A percentile compares a stretch with the other conserved stretches of the same genome.
Conservation (phyloP, 1,140 invertebrate species). For the Zelostemma sp. region DNA sequence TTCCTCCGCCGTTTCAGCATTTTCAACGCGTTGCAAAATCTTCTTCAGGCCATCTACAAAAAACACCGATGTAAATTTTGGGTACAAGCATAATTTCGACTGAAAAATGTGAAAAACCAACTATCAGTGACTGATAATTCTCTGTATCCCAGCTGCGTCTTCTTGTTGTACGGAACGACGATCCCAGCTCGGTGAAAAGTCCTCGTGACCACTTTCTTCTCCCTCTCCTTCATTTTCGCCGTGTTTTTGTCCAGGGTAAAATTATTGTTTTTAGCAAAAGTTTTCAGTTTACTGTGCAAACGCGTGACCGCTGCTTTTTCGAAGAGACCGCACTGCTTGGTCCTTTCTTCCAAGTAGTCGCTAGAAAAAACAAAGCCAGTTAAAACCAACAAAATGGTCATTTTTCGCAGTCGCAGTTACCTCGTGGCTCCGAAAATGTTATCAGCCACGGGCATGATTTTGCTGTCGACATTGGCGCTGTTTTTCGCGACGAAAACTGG, state of each 20-base stretch:
- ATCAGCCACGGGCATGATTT: conserved; percentile 79
- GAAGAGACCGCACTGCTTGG: conserved; percentile 76
- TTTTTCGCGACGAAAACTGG: conserved; percentile 85
- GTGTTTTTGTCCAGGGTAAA: conserved; percentile 75
- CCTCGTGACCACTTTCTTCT: conserved; percentile 80
- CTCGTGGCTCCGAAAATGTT: conserved; percentile 89
- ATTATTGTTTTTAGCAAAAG: conserved; percentile 76
- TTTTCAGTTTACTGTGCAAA: conserved; percentile 75
- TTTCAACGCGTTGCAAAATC: conserved; percentile 77
- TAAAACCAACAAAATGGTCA: no score
- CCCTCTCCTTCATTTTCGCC: conserved; percentile 74
- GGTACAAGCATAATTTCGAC: neutral
- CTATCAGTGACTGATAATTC: conserved; percentile 80
- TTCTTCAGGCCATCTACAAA: conserved; percentile 78
- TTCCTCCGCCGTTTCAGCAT: conserved; percentile 74
- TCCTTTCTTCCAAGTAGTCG: conserved; percentile 74
- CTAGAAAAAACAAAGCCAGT: no score
- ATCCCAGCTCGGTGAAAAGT: conserved; percentile 90
- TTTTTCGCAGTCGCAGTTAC: conserved; percentile 77
- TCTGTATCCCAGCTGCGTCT: conserved; percentile 85
- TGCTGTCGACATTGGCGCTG: conserved; percentile 76
- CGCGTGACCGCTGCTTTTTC: conserved; percentile 73
- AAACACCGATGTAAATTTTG: conserved; percentile 26
- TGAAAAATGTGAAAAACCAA: conserved; percentile 63
- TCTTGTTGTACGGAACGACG: conserved; percentile 88